These are phyloP conservation scores for Lagopus leucura DNA, from an alignment of 2,113 vertebrate genomes.

Conservation along the genomic window DNA sequence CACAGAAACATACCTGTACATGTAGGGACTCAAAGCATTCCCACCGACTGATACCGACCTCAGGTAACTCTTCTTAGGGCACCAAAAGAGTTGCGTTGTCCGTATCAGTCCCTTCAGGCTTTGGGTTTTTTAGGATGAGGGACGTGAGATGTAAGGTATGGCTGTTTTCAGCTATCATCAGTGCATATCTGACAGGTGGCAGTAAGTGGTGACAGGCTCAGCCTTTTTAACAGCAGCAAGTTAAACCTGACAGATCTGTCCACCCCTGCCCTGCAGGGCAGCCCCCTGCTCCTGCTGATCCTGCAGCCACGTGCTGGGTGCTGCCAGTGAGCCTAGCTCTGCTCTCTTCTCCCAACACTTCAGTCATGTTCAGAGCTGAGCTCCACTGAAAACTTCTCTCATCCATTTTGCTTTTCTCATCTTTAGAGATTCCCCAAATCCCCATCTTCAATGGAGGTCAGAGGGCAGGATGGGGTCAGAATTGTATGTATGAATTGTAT, in stretches of 20 bases:
- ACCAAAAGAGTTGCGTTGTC: neutral
- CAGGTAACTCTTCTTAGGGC: neutral
- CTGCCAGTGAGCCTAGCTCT: neutral
- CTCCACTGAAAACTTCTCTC: neutral
- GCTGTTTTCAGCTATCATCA: neutral
- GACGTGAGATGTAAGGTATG: neutral
- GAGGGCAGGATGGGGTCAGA: too few relatives aligned
- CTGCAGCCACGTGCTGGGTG: neutral
- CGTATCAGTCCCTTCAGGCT: neutral
- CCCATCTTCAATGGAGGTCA: neutral
- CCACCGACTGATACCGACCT: neutral
- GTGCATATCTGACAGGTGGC: conserved; percentile 36
- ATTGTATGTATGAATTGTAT: too few relatives aligned
- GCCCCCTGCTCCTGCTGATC: neutral
- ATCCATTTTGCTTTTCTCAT: neutral
- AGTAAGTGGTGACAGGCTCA: conserved; percentile 12
- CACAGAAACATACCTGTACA: neutral
- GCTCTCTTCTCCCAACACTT: neutral
- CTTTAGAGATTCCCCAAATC: neutral
- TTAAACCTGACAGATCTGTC: neutral
- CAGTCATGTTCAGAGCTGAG: neutral
- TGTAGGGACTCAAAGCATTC: neutral
- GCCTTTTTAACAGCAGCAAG: neutral
- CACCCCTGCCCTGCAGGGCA: accelerated
- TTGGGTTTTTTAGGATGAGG: neutral